phyloP scores from a whole-genome alignment of 1,140 invertebrate genomes.

The Bactericera cockerelli region DNA sequence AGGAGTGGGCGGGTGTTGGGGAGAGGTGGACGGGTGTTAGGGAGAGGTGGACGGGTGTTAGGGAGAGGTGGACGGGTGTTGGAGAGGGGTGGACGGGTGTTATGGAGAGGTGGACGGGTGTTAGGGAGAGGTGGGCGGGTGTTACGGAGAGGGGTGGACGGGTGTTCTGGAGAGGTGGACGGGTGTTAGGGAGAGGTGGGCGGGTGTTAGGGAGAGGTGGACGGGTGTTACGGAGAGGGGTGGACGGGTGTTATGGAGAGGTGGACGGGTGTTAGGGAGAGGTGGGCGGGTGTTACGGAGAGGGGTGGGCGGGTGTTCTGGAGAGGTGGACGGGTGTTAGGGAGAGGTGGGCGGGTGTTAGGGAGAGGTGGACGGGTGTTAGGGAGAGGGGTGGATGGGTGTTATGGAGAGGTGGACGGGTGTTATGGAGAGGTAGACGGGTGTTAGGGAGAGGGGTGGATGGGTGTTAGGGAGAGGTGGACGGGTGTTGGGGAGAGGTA shows the following conservation, averaged over 20 bases:
- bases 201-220: background rate
- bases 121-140: background rate
- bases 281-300: too few species aligned
- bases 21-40: background rate
- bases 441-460: conserved; percentile 17
- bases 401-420: too few species aligned
- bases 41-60: background rate
- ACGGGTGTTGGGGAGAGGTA: conserved; percentile 20
- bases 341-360: background rate
- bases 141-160: background rate
- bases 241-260: background rate
- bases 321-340: background rate
- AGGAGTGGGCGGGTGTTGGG: background rate
- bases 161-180: background rate
- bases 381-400: background rate
- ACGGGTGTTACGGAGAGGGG: background rate
- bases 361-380: background rate
- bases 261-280: too few species aligned
- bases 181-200: background rate
- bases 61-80: background rate
- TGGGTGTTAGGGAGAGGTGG: conserved; percentile 17
- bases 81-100: background rate
- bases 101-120: too few species aligned
- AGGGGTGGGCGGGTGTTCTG: too few species aligned
- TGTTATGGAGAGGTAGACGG: background rate